Evolutionary conservation across 2,888 invertebrate species (phyloP).

Genomic region (Smittia sp.): DNA sequence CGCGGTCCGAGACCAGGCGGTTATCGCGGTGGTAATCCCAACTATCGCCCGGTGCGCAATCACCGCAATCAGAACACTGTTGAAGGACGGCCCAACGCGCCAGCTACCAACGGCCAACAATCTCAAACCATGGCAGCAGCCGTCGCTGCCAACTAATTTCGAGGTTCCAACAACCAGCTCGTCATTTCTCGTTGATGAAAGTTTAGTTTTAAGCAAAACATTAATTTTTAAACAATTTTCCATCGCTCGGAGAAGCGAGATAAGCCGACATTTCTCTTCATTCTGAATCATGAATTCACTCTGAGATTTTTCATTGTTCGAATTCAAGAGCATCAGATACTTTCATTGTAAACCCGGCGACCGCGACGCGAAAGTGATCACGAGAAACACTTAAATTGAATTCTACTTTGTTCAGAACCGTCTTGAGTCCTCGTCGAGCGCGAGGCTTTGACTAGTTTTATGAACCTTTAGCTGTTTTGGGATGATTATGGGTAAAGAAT

Average conservation of each 20-base stretch:
- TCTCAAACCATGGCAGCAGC: background rate
- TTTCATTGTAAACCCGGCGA: background rate
- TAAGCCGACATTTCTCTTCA: background rate
- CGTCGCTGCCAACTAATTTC: slow-evolving; percentile 21
- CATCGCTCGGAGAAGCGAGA: slow-evolving; percentile 1
- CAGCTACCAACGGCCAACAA: slow-evolving; percentile 11
- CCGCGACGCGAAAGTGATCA: background rate
- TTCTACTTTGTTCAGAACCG: no score
- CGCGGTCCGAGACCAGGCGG: slow-evolving; percentile 44
- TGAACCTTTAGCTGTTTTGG: background rate
- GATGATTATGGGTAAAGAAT: background rate
- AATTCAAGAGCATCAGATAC: background rate
- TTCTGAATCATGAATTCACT: background rate
- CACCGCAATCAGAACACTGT: slow-evolving; percentile 23
- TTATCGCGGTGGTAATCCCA: slow-evolving; percentile 12
- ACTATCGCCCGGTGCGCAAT: slow-evolving; percentile 28
- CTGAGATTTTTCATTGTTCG: no score
- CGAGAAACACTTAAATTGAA: no score
- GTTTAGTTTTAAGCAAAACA: slow-evolving; percentile 1
- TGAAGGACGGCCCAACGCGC: slow-evolving; percentile 5
- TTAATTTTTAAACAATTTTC: slow-evolving; percentile 19
- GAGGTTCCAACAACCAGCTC: background rate
- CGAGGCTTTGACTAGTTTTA: background rate
- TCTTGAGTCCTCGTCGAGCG: background rate
- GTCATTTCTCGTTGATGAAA: background rate